A percentile compares a stretch with the other conserved stretches of the same genome.
Evolutionary conservation across 1,140 invertebrate genomes (phyloP).

Genomic region (Papilio helenus): DNA sequence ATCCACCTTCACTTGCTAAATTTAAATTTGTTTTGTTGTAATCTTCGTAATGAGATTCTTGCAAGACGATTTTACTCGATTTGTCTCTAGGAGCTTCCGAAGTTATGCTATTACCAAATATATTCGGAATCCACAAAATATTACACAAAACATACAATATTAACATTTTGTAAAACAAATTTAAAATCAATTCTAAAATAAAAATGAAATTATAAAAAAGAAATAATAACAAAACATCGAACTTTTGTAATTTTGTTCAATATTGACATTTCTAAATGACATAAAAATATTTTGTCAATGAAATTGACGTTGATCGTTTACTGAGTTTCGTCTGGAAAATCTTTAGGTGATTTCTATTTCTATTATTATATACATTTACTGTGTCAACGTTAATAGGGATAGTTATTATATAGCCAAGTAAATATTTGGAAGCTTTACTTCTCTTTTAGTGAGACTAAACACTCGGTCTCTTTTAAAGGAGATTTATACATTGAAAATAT

Average conservation of each 20-base stretch:
- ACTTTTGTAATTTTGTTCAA: slow-evolving; percentile 20
- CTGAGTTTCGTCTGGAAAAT: background rate
- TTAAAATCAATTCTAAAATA: background rate
- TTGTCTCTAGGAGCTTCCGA: slow-evolving; percentile 33
- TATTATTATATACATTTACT: background rate
- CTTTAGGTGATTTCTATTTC: background rate
- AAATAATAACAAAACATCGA: slow-evolving; percentile 26
- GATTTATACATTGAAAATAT: background rate
- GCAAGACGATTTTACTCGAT: slow-evolving; percentile 39
- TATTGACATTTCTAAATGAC: background rate
- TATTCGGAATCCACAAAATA: slow-evolving; percentile 47
- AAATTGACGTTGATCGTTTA: background rate
- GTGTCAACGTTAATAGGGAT: background rate
- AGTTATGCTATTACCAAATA: slow-evolving; percentile 42
- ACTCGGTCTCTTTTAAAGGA: background rate
- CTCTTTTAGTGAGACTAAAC: too few species aligned
- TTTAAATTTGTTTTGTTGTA: slow-evolving; percentile 50
- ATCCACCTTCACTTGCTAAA: slow-evolving; percentile 59
- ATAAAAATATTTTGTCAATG: background rate
- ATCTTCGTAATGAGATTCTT: slow-evolving; percentile 35
- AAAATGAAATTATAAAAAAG: slow-evolving; percentile 14
- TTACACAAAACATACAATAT: slow-evolving; percentile 48
- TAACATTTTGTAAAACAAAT: slow-evolving; percentile 50
- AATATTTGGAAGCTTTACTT: too few species aligned
- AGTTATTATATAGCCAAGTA: too few species aligned